phyloP scores from a whole-genome alignment of 2,113 vertebrate species.

The Chaenogobius annularis region DNA sequence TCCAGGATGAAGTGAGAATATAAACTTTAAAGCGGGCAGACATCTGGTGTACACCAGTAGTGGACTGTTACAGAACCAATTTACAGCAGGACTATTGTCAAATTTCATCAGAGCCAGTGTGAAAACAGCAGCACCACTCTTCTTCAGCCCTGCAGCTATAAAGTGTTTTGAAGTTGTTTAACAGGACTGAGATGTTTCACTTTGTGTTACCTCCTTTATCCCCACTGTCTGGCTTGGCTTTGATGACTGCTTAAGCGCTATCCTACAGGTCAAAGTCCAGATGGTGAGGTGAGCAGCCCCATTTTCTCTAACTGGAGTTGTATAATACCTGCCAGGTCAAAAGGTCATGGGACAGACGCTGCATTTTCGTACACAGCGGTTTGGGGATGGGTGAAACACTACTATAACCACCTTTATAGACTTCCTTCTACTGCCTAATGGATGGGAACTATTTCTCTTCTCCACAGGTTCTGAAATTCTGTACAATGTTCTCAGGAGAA shows the following conservation, averaged over 20 bases:
- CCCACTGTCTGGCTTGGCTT: slow-evolving; percentile 23
- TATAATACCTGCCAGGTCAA: slow-evolving; percentile 9
- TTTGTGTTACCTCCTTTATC: slow-evolving; percentile 14
- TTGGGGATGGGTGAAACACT: not conserved
- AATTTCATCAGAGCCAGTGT: not conserved
- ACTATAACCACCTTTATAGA: slow-evolving; percentile 16
- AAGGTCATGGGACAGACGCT: not conserved
- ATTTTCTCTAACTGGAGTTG: slow-evolving; percentile 4
- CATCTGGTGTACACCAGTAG: not conserved
- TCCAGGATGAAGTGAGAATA: not conserved
- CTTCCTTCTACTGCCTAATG: slow-evolving; percentile 3
- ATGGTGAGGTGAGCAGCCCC: slow-evolving; percentile 21
- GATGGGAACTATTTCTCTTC: slow-evolving; percentile 21
- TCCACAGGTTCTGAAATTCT: slow-evolving; percentile 23
- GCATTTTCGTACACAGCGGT: not conserved
- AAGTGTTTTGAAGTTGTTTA: slow-evolving; percentile 30
- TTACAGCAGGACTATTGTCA: slow-evolving; percentile 5
- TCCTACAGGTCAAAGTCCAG: slow-evolving; percentile 42
- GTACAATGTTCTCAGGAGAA: slow-evolving; percentile 9
- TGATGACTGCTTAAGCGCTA: slow-evolving; percentile 30
- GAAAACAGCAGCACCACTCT: slow-evolving; percentile 4
- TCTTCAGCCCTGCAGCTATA: slow-evolving; percentile 32
- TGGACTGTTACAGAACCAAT: not conserved
- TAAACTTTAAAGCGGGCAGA: not conserved
- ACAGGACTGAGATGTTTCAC: slow-evolving; percentile 36